phyloP scores from a whole-genome alignment of 2,888 invertebrate genomes.

The Trachelus troglodyta region DNA sequence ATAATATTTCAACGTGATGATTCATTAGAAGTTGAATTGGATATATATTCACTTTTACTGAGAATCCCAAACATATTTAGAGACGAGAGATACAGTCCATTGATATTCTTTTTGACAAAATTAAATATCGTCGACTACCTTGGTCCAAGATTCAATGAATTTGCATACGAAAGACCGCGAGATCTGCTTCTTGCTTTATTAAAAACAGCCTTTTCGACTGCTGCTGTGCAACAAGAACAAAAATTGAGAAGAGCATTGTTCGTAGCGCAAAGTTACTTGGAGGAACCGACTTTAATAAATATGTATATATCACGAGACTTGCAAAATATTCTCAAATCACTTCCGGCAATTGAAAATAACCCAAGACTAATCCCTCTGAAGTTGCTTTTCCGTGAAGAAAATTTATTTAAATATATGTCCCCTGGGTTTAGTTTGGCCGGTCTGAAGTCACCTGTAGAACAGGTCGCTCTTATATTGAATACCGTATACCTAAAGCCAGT shows the following conservation, averaged over 20 bases:
- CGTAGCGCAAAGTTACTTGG: slow-evolving; percentile 13
- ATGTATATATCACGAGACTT: slow-evolving; percentile 17
- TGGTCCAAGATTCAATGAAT: slow-evolving; percentile 25
- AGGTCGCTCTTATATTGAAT: slow-evolving; percentile 4
- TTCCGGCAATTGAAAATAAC: slow-evolving; percentile 24
- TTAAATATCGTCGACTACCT: slow-evolving; percentile 18
- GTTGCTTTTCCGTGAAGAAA: slow-evolving; percentile 15
- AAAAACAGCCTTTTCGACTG: slow-evolving; percentile 12
- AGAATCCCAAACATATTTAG: slow-evolving; percentile 16
- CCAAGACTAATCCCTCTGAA: slow-evolving; percentile 24
- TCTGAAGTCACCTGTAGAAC: not conserved
- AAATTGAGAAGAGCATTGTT: slow-evolving; percentile 6
- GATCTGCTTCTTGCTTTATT: slow-evolving; percentile 19
- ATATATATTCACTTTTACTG: slow-evolving; percentile 19
- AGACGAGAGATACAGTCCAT: slow-evolving; percentile 18
- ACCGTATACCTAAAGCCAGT: slow-evolving; percentile 10
- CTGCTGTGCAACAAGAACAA: slow-evolving; percentile 12
- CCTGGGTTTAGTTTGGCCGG: slow-evolving; percentile 12
- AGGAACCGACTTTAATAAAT: slow-evolving; percentile 24
- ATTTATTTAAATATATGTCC: slow-evolving; percentile 19
- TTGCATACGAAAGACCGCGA: slow-evolving; percentile 17
- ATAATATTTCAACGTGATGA: slow-evolving; percentile 24
- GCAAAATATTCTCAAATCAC: slow-evolving; percentile 7
- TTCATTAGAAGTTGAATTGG: slow-evolving; percentile 20
- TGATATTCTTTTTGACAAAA: slow-evolving; percentile 22